These are phyloP conservation scores for Meandrina meandrites DNA, from an alignment of 92 coral and sea anemone genomes.

Conservation along the genomic window DNA sequence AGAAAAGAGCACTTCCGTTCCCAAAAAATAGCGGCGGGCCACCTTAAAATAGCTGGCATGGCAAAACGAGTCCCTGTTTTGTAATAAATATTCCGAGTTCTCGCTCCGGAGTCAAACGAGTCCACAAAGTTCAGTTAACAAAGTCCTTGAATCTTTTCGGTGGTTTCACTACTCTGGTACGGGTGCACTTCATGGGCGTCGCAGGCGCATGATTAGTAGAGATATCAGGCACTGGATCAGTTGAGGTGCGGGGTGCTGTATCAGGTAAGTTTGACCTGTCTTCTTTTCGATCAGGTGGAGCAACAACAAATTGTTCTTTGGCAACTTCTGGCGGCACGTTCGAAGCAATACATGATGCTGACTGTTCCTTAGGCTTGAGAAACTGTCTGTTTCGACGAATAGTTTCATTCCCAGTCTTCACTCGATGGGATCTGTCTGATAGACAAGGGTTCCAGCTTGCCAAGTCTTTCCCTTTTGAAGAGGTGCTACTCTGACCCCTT, in stretches of 20 bases:
- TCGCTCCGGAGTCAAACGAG: no score
- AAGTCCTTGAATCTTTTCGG: conserved; percentile 41
- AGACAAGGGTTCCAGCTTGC: conserved; percentile 37
- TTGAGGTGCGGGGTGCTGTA: not conserved
- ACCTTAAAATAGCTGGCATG: no score
- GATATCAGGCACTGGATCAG: not conserved
- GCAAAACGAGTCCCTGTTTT: no score
- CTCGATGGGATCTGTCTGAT: conserved; percentile 32
- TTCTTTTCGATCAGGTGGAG: not conserved
- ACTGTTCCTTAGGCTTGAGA: conserved; percentile 24
- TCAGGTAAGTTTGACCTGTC: not conserved
- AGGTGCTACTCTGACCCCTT: conserved; percentile 29
- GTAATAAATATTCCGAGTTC: no score
- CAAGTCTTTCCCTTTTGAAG: conserved; percentile 9
- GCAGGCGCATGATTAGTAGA: conserved; percentile 5
- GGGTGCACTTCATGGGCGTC: conserved; percentile 22
- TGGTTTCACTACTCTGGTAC: conserved; percentile 19
- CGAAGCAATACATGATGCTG: not conserved
- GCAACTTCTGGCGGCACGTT: not conserved
- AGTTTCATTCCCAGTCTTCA: conserved; percentile 4
- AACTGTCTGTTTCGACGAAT: conserved; percentile 27
- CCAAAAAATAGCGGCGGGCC: no score
- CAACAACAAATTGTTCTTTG: not conserved
- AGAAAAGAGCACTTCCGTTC: no score
- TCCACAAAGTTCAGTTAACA: not conserved